Evolutionary conservation across 2,113 vertebrate species (phyloP).

Genomic region (Hiodon alosoides): DNA sequence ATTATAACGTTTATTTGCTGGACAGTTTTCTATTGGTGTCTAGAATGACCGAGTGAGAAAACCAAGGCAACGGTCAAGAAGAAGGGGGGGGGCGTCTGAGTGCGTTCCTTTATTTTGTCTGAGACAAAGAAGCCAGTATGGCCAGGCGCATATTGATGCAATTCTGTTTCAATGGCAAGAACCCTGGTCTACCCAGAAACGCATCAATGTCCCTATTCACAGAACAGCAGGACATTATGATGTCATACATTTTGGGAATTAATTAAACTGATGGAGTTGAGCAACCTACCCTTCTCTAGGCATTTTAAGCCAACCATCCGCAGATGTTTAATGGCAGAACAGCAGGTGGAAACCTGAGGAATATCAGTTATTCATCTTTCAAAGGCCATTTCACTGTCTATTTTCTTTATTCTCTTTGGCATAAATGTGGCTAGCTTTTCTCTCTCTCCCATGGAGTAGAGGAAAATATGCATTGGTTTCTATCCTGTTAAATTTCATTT

Average conservation of each 20-base stretch:
- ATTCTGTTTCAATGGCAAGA: slow-evolving; percentile 41
- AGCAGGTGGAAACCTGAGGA: background rate
- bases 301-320: slow-evolving; percentile 16
- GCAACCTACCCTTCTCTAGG: slow-evolving; percentile 6
- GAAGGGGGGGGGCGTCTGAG: slow-evolving; percentile 25
- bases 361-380: no score
- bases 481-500: no score
- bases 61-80: slow-evolving; percentile 11
- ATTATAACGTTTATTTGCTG: background rate
- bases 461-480: no score
- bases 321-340: background rate
- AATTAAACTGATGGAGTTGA: slow-evolving; percentile 41
- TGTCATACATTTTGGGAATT: slow-evolving; percentile 44
- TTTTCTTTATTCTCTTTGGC: no score
- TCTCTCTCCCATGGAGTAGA: no score
- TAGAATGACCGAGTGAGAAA: slow-evolving; percentile 6
- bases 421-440: no score
- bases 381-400: no score
- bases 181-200: slow-evolving; percentile 36
- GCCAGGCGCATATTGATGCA: slow-evolving; percentile 47
- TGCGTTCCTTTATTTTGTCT: slow-evolving; percentile 27
- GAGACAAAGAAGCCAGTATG: slow-evolving; percentile 42
- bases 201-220: slow-evolving; percentile 47
- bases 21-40: slow-evolving; percentile 2
- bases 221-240: slow-evolving; percentile 42